Evolutionary conservation across 1,140 invertebrate genomes (phyloP).

Genomic region (Cydia fagiglandana): DNA sequence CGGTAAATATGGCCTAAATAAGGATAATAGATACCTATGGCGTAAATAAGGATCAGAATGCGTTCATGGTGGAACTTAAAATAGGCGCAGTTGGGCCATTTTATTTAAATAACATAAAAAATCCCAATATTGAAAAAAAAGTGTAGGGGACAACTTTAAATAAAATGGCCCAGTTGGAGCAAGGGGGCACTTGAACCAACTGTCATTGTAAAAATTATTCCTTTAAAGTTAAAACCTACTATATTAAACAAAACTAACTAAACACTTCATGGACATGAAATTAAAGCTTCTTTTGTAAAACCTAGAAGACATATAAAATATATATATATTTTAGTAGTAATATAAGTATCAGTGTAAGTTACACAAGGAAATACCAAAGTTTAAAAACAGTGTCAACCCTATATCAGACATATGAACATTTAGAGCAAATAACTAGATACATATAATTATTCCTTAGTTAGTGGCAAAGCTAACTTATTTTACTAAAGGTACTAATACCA

Average conservation of each 20-base stretch:
- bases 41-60: too few relatives aligned
- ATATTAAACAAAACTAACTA: background rate
- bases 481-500: background rate
- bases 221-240: too few relatives aligned
- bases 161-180: background rate
- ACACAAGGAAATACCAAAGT: too few relatives aligned
- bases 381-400: background rate
- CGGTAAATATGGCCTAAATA: too few relatives aligned
- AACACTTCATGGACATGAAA: background rate
- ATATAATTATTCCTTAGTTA: background rate
- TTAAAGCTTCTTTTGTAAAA: constrained; percentile 8
- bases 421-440: background rate
- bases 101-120: too few relatives aligned
- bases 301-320: background rate
- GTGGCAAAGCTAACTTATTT: background rate
- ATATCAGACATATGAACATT: background rate
- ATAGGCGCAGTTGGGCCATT: background rate
- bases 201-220: too few relatives aligned
- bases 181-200: too few relatives aligned
- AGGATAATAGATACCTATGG: too few relatives aligned
- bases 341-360: background rate
- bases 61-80: background rate
- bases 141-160: too few relatives aligned
- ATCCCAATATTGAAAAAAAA: too few relatives aligned
- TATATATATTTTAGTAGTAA: background rate